A percentile compares a stretch with the other conserved stretches of the same genome.
Evolutionary conservation across 1,140 invertebrate species (phyloP).

Genomic region (Macrobrachium rosenbergii): DNA sequence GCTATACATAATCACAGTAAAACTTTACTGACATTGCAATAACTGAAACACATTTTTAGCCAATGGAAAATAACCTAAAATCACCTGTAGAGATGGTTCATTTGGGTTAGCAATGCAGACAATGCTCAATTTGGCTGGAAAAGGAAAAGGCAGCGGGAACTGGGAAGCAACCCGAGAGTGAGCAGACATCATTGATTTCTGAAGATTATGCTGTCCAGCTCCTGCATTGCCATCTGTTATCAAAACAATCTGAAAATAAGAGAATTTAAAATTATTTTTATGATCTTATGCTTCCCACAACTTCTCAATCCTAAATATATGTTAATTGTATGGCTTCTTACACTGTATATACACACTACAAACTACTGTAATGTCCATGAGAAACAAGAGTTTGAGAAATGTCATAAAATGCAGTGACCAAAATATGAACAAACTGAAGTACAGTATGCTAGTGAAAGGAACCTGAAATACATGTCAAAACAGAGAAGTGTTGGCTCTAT

Average conservation of each 20-base stretch:
- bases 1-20: not conserved
- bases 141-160: constrained; percentile 83
- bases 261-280: not conserved
- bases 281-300: not conserved
- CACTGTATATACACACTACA: too few relatives aligned
- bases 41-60: not conserved
- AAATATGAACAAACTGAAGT: too few relatives aligned
- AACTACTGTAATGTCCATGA: too few relatives aligned
- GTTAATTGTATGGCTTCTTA: too few relatives aligned
- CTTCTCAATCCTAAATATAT: too few relatives aligned
- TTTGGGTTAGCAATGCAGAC: constrained; percentile 76
- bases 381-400: too few relatives aligned
- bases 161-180: constrained; percentile 56
- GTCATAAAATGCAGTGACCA: too few relatives aligned
- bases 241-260: constrained; percentile 55
- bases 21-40: not conserved
- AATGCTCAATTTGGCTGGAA: constrained; percentile 84
- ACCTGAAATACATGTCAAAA: too few relatives aligned
- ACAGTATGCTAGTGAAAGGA: too few relatives aligned
- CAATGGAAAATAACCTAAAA: constrained; percentile 67
- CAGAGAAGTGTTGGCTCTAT: too few relatives aligned
- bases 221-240: constrained; percentile 64
- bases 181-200: constrained; percentile 56
- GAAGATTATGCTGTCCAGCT: constrained; percentile 49
- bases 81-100: constrained; percentile 67